Evolutionary conservation across 2,797 vertebrate species (phyloP).

Genomic region (Alcedo atthis): DNA sequence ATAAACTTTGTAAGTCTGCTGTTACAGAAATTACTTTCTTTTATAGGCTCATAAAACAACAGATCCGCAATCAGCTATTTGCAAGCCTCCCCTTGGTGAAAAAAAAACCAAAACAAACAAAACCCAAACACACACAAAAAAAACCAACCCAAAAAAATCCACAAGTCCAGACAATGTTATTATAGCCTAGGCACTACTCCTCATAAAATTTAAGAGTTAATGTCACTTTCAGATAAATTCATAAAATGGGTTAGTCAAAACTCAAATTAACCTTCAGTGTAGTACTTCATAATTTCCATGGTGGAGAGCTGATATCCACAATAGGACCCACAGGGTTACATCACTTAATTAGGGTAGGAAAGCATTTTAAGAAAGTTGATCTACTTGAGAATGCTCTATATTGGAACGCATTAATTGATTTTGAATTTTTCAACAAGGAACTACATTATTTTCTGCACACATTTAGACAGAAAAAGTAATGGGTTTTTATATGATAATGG

Average conservation of each 20-base stretch:
- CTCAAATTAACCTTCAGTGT: neutral
- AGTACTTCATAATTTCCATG: neutral
- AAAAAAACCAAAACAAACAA: neutral
- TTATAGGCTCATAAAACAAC: neutral
- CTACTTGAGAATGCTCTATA: neutral
- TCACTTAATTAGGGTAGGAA: neutral
- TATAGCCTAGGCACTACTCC: neutral
- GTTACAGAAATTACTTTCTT: neutral
- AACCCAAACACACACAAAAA: neutral
- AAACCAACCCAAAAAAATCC: rapidly evolving
- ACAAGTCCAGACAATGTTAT: neutral
- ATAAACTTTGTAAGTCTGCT: neutral
- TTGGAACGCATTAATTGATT: neutral
- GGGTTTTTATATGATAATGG: neutral
- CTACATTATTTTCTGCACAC: neutral
- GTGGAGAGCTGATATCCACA: neutral
- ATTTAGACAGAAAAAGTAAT: neutral
- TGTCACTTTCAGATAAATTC: neutral
- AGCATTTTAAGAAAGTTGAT: neutral
- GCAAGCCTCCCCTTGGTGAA: rapidly evolving
- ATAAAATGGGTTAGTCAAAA: neutral
- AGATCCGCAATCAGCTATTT: neutral
- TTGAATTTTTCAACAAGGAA: neutral
- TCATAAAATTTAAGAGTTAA: neutral
- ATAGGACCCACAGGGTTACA: neutral